A percentile compares a stretch with the other conserved stretches of the same genome.
phyloP scores from a whole-genome alignment of 2,888 invertebrate genomes.

The Cyrtodaria siliqua region DNA sequence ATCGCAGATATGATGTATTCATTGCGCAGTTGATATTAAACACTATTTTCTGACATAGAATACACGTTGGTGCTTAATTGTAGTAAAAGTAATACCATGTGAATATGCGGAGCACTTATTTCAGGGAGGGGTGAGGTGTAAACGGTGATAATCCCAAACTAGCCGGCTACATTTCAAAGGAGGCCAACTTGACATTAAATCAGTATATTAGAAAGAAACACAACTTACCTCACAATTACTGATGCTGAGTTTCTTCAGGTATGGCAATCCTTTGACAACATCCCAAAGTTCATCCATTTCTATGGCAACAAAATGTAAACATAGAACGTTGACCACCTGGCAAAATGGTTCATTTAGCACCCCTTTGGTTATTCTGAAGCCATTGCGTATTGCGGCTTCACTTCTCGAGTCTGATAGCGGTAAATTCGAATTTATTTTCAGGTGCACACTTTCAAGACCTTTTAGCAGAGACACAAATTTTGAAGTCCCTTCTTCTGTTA shows the following conservation, averaged over 20 bases:
- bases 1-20: too few relatives aligned
- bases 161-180: too few relatives aligned
- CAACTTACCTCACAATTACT: slow-evolving; percentile 80
- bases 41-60: too few relatives aligned
- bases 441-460: slow-evolving; percentile 66
- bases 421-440: slow-evolving; percentile 77
- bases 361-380: slow-evolving; percentile 62
- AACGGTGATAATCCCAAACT: too few relatives aligned
- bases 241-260: slow-evolving; percentile 74
- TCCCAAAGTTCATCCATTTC: slow-evolving; percentile 78
- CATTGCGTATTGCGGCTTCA: slow-evolving; percentile 73
- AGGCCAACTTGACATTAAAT: too few relatives aligned
- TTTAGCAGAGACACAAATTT: slow-evolving; percentile 61
- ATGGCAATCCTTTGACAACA: slow-evolving; percentile 66
- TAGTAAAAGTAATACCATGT: too few relatives aligned
- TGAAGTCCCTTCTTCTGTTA: slow-evolving; percentile 68
- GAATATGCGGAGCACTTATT: too few relatives aligned
- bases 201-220: too few relatives aligned
- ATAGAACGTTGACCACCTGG: slow-evolving; percentile 69
- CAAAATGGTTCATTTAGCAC: slow-evolving; percentile 54
- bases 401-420: slow-evolving; percentile 70
- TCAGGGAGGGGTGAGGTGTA: too few relatives aligned
- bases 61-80: too few relatives aligned
- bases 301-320: slow-evolving; percentile 76
- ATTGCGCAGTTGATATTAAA: too few relatives aligned